These are phyloP conservation scores for Drosophila miranda DNA, from an alignment of 1,140 invertebrate genomes.

Conservation along the genomic window DNA sequence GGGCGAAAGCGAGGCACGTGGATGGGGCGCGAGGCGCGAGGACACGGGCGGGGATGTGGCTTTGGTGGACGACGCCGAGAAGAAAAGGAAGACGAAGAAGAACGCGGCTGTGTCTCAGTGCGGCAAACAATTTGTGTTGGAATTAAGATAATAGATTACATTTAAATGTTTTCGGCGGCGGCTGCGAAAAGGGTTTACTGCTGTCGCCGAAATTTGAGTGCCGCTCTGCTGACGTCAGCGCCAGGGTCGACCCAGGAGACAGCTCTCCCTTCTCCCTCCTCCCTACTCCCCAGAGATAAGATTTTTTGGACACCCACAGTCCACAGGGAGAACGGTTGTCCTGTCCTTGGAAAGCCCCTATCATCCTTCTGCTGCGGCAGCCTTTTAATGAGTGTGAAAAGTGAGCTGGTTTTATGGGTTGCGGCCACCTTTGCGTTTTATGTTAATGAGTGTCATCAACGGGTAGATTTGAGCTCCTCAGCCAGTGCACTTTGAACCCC, in stretches of 20 bases:
- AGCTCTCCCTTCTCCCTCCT: slow-evolving; percentile 8
- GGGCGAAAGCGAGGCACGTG: slow-evolving; percentile 11
- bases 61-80: too few species aligned
- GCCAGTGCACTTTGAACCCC: slow-evolving; percentile 49
- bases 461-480: slow-evolving; percentile 54
- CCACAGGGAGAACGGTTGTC: neutral
- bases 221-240: slow-evolving; percentile 62
- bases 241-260: slow-evolving; percentile 18
- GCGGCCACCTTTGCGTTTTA: slow-evolving; percentile 67
- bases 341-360: slow-evolving; percentile 36
- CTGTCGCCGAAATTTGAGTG: slow-evolving; percentile 54
- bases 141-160: slow-evolving; percentile 81
- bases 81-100: too few species aligned
- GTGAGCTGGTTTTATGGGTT: slow-evolving; percentile 71
- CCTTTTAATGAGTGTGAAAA: slow-evolving; percentile 78
- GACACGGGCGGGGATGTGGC: slow-evolving; percentile 16
- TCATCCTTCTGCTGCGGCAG: slow-evolving; percentile 24
- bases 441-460: slow-evolving; percentile 77
- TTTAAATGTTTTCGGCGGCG: slow-evolving; percentile 61
- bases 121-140: slow-evolving; percentile 76
- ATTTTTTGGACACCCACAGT: slow-evolving; percentile 17
- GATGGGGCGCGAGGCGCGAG: slow-evolving; percentile 24
- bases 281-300: slow-evolving; percentile 14
- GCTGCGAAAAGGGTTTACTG: slow-evolving; percentile 63
- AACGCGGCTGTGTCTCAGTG: slow-evolving; percentile 7